Conservation (phyloP, 2,888 invertebrate species). For the Pachliopta kotzebuea region DNA sequence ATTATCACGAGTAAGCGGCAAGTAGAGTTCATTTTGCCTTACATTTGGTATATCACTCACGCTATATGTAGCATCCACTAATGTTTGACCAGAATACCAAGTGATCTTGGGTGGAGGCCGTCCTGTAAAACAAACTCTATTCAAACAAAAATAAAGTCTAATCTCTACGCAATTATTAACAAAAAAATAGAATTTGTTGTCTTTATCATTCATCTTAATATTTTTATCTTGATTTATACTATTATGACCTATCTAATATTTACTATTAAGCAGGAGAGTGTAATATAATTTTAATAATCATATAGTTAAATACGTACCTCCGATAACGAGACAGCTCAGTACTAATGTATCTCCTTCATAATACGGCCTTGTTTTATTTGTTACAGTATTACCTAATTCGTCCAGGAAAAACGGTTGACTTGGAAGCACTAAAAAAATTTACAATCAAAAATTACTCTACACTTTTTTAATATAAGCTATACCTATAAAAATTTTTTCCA, state of each 20-base stretch:
- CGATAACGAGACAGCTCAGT: slow-evolving; percentile 79
- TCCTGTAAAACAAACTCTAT: slow-evolving; percentile 68
- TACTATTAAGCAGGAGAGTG: no score
- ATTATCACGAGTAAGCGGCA: slow-evolving; percentile 84
- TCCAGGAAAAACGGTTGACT: slow-evolving; percentile 75
- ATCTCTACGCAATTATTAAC: no score
- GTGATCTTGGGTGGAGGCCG: slow-evolving; percentile 87
- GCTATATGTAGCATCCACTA: slow-evolving; percentile 85
- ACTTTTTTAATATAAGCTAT: no score
- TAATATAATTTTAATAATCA: no score
- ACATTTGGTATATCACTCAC: slow-evolving; percentile 83
- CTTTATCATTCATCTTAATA: no score
- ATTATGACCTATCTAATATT: no score
- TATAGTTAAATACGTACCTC: slow-evolving; percentile 60
- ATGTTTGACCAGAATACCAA: slow-evolving; percentile 88
- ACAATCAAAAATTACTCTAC: background rate
- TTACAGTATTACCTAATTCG: slow-evolving; percentile 70
- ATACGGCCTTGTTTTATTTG: slow-evolving; percentile 74
- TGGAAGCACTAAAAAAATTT: slow-evolving; percentile 64
- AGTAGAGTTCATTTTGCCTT: slow-evolving; percentile 84
- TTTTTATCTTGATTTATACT: no score
- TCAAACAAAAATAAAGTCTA: no score
- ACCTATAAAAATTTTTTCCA: no score
- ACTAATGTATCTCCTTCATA: slow-evolving; percentile 80
- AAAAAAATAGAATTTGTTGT: no score